phyloP scores from a whole-genome alignment of 2,888 invertebrate genomes.

The Tinea semifulvella region DNA sequence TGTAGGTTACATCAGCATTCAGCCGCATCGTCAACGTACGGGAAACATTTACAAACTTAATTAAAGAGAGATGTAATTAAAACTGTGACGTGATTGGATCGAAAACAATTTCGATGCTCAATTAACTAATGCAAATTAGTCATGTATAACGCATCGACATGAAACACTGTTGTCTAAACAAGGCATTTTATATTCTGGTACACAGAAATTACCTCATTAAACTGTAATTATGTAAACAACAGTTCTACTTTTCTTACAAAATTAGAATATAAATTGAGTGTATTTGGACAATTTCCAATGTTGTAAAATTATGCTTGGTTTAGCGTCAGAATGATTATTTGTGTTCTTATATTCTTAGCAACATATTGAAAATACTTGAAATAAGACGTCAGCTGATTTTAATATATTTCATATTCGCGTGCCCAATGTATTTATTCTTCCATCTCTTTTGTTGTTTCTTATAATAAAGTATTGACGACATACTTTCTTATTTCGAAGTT shows the following conservation, averaged over 20 bases:
- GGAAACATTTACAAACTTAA: not conserved
- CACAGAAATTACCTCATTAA: slow-evolving; percentile 7
- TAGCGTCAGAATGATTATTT: slow-evolving; percentile 5
- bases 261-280: not conserved
- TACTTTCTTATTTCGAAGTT: not conserved
- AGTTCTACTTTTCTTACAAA: slow-evolving; percentile 1
- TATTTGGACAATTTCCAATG: slow-evolving; percentile 6
- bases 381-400: not conserved
- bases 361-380: not conserved
- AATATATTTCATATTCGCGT: not conserved
- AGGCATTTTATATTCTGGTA: slow-evolving; percentile 3
- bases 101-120: too few species aligned
- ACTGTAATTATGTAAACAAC: slow-evolving; percentile 6
- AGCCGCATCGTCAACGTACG: not conserved
- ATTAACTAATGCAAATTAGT: slow-evolving; percentile 1
- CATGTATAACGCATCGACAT: slow-evolving; percentile 3
- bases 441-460: not conserved
- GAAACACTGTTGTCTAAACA: slow-evolving; percentile 7
- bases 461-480: not conserved
- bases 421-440: not conserved
- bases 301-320: slow-evolving; percentile 6
- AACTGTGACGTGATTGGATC: too few species aligned
- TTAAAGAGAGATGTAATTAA: too few species aligned
- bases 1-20: slow-evolving; percentile 9
- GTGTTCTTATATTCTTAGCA: not conserved